phyloP scores from a whole-genome alignment of 2,888 invertebrate species.

The Amphimallon solstitiale region DNA sequence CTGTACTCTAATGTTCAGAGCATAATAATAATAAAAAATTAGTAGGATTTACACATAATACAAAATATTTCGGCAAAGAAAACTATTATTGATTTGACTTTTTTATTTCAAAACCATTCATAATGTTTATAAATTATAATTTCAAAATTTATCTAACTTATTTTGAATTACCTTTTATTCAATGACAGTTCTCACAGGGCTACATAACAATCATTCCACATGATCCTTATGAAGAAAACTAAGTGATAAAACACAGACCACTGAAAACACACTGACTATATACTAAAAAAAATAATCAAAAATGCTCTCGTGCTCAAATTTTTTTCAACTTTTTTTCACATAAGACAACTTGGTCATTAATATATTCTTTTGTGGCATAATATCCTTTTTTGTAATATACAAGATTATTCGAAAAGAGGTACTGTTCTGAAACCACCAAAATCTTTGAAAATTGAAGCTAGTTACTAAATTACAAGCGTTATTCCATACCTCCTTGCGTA shows the following conservation, averaged over 20 bases:
- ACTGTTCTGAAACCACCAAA: not conserved
- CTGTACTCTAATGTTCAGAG: too few species aligned
- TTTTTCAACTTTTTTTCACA: not conserved
- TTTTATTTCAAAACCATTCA: slow-evolving; percentile 50
- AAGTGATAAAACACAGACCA: slow-evolving; percentile 43
- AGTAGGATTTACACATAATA: too few species aligned
- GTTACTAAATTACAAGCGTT: too few species aligned
- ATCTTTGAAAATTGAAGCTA: too few species aligned
- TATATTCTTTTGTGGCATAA: slow-evolving; percentile 16
- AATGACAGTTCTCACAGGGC: slow-evolving; percentile 48
- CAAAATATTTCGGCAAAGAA: slow-evolving; percentile 1
- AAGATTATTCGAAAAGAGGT: not conserved
- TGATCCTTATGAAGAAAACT: slow-evolving; percentile 44
- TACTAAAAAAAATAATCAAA: slow-evolving; percentile 43
- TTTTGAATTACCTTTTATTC: slow-evolving; percentile 42
- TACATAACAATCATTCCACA: slow-evolving; percentile 39
- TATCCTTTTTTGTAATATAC: slow-evolving; percentile 2
- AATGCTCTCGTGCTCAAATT: slow-evolving; percentile 33
- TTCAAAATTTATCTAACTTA: slow-evolving; percentile 43
- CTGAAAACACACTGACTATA: slow-evolving; percentile 39
- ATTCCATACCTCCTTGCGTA: too few species aligned
- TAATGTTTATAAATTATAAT: slow-evolving; percentile 48
- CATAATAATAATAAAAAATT: too few species aligned
- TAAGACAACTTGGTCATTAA: slow-evolving; percentile 28
- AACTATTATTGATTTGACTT: slow-evolving; percentile 31